Base-by-base conservation (phyloP, 2,888 invertebrate genomes). In the Pyrgus malvae region DNA sequence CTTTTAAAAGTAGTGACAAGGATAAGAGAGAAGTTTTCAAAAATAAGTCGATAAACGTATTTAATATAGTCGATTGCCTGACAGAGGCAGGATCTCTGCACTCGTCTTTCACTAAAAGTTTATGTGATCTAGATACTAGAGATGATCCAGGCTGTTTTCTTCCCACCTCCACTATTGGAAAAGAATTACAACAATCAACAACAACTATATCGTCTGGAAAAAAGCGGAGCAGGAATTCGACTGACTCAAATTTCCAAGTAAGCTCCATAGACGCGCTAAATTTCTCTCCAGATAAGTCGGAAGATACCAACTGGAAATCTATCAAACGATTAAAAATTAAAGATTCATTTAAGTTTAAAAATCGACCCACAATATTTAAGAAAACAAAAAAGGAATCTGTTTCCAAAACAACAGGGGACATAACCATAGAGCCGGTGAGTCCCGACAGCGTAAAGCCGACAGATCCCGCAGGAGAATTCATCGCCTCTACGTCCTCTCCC, bases 341-440 rank as follows among this genome's bases (percentile, higher is more conserved):
- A 63, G 90, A 91, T 65, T 91, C 91, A 0, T 91, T 91, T 66
- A 88, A 90, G 62, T 90, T 91, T 63, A 91, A 91, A 65, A 90
- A 83, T 58, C 78, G 86, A 62, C 90, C 91, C 1, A 83, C 85
- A 4, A 89, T 91, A 70, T 89, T 90, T 61, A 90, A 90, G 67
- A 79, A 74, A 59, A 80, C 83, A 1, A 88, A 88, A 70, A 90
- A 90, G 49, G 88, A 89, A 44, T 73, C 85, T 0, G 74, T 81
- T 2, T 74, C 83, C 0, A 90, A 89, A 66, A 63, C 82, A 1
- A 66, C 78, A 0, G 89, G 89, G 5, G 89, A 89, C 42, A 85
- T 90, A 9, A 78, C 83, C 1, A 76, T 90, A 16, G 89, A 89
- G 59, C 76, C 85, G 3, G 79, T 88, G 17, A 87, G 81, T 57